phyloP scores from a whole-genome alignment of 2,113 vertebrate genomes.

The Pardalotus punctatus region DNA sequence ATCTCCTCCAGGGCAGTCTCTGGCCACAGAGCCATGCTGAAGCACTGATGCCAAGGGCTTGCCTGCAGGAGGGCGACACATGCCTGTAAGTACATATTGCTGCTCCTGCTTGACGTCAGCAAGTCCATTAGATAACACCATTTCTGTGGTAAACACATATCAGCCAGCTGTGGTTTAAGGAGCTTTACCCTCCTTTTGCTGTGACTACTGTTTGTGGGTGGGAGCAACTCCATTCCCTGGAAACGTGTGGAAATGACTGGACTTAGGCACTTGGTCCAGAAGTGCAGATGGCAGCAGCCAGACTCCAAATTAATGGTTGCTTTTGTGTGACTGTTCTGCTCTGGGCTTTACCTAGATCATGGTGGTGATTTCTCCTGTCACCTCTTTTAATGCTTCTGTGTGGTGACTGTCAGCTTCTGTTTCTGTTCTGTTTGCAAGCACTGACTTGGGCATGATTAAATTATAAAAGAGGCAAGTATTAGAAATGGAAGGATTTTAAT shows the following conservation, averaged over 20 bases:
- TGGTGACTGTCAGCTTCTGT: neutral
- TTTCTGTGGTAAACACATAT: neutral
- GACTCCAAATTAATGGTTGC: neutral
- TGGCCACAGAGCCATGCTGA: neutral
- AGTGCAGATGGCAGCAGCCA: neutral
- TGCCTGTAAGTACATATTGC: neutral
- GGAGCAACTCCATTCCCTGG: neutral
- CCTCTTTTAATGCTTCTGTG: neutral
- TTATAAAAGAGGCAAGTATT: neutral
- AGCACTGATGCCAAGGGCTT: neutral
- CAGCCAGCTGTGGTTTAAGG: conserved; percentile 24
- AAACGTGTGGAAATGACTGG: neutral
- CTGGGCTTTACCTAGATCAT: neutral
- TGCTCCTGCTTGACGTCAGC: neutral
- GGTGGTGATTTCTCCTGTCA: neutral
- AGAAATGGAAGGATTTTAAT: conserved; percentile 6
- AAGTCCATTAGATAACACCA: conserved; percentile 36
- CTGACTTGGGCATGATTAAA: neutral
- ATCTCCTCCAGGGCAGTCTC: neutral
- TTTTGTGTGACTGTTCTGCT: neutral
- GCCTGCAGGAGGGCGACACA: neutral
- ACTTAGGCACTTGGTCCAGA: neutral
- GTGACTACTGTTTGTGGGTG: neutral
- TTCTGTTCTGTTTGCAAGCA: neutral
- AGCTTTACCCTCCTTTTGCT: conserved; percentile 29